Percentiles rank a stretch among this genome's conserved stretches.
These are phyloP conservation scores for Tarsius wallacei DNA, from an alignment of 2,797 vertebrate genomes.

Conservation along the genomic window DNA sequence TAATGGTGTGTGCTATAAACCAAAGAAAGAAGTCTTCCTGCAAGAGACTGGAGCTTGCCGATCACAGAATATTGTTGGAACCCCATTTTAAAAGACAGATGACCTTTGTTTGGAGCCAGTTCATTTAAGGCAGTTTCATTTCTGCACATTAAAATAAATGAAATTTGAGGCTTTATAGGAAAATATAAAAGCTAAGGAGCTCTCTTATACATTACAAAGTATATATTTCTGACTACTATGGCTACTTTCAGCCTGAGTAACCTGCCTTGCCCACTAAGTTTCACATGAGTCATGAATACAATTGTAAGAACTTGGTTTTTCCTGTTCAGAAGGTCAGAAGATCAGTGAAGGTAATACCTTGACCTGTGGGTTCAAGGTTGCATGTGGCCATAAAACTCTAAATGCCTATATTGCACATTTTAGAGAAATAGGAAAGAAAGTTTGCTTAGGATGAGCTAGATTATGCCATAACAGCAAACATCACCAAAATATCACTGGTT, in stretches of 20 bases:
- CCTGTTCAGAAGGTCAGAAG: slow-evolving; percentile 13
- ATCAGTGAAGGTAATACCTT: neutral
- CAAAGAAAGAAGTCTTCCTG: neutral
- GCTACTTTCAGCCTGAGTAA: neutral
- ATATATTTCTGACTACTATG: neutral
- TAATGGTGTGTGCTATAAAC: neutral
- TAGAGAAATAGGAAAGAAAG: neutral
- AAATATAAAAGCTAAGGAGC: neutral
- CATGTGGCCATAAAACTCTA: neutral
- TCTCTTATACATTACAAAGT: neutral
- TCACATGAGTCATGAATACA: neutral
- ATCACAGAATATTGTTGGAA: neutral
- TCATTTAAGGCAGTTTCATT: slow-evolving; percentile 18
- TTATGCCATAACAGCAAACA: neutral
- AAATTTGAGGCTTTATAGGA: neutral
- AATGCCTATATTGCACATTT: neutral
- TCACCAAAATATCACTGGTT: neutral
- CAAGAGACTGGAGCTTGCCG: neutral
- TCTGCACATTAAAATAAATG: neutral
- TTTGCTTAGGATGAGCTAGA: neutral
- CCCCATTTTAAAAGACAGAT: neutral
- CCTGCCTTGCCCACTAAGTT: neutral
- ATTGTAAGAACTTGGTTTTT: neutral
- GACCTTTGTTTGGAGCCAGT: neutral
- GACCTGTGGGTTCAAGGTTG: neutral